Evolutionary conservation across 2,797 vertebrate genomes (phyloP), one percentile per base, ranked within the genome.

Genomic region (Steatocranus sp.): DNA sequence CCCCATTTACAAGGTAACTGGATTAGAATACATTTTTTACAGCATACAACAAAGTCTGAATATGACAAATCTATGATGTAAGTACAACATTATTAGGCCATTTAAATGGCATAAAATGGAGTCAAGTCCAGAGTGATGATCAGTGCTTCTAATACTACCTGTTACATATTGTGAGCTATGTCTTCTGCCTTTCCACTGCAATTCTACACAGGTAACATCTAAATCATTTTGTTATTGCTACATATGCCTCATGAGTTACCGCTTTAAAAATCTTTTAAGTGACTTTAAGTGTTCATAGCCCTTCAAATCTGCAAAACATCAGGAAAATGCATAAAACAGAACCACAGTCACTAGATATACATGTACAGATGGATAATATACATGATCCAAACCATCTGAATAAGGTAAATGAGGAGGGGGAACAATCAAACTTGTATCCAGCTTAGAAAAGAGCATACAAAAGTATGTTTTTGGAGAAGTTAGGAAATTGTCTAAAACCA

Each of bases 111-210:
- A 82, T 92, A 83, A 86, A 82, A 88, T 83, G n/a, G n/a, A 90
- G 91, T 92, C 86, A 90, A 89, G 85, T 89, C 85, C 80, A 86
- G 87, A 75, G 83, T 87, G 87, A 87, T 30, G 51, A 84, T 95
- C 96, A 96, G 95, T 96, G 96, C 95, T 89, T 95, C 56, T 88
- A 90, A 83, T 83, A 92, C 95, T 96, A 96, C 95, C 95, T 93
- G 93, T 94, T 93, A 88, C 75, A 93, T 76, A 83, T 58, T 34
- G 81, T 89, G 89, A 93, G 87, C 75, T 80, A 46, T 30, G 54
- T 83, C 81, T 83, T 82, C 76, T 79, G 58, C 82, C 61, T 66
- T 76, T 81, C 87, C 86, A 87, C 87, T 83, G 84, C 84, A 85
- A 90, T 76, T 79, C 76, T 75, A 75, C 77, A 83, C 87, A 85